Conservation (phyloP, 2,113 vertebrate species). For the Pseudorectes ferrugineus region DNA sequence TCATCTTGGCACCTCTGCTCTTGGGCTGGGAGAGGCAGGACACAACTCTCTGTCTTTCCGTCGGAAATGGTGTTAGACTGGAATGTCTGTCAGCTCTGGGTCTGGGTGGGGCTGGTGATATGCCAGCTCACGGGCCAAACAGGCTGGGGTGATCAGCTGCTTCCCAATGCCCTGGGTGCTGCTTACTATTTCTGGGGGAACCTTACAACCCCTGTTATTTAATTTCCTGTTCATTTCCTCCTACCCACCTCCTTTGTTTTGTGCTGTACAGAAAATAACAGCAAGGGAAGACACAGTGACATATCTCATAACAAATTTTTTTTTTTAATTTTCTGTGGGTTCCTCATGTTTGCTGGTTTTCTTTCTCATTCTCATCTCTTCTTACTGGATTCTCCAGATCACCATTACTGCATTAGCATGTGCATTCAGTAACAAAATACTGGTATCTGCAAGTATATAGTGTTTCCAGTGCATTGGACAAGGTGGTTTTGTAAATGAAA, state of each 20-base stretch:
- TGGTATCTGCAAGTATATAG: background rate
- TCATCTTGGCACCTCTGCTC: background rate
- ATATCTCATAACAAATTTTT: background rate
- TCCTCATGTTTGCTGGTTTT: background rate
- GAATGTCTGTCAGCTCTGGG: background rate
- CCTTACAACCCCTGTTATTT: background rate
- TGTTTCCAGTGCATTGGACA: background rate
- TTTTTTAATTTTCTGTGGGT: background rate
- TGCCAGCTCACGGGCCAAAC: background rate
- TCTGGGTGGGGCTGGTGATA: rapidly evolving
- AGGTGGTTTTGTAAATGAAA: background rate
- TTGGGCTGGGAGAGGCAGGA: background rate
- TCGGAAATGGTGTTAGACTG: rapidly evolving
- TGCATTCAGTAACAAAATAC: background rate
- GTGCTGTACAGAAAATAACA: background rate
- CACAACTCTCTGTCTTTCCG: background rate
- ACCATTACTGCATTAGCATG: background rate
- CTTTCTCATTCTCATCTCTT: background rate
- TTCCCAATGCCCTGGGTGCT: rapidly evolving
- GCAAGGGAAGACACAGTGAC: background rate
- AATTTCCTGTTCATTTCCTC: background rate
- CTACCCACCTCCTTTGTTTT: background rate
- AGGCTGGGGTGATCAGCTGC: background rate
- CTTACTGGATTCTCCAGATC: background rate
- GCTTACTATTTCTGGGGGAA: background rate